These are phyloP conservation scores for Cheilosia impressa DNA, from an alignment of 2,888 invertebrate genomes.

Conservation along the genomic window DNA sequence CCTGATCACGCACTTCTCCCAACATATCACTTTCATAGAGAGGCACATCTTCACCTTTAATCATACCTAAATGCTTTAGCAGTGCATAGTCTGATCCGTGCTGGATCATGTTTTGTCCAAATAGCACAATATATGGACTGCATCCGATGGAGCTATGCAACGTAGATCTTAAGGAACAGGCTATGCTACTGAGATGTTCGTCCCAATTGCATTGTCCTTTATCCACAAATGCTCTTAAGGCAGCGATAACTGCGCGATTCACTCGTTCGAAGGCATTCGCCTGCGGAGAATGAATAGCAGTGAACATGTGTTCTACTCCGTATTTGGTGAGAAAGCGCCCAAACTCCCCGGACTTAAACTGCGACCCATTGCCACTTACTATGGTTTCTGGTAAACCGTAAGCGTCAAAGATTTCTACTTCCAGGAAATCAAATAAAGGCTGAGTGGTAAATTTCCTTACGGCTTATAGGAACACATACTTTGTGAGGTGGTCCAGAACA, in stretches of 20 bases:
- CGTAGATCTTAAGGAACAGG: not conserved
- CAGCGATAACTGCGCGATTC: not conserved
- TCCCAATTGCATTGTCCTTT: not conserved
- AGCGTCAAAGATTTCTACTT: not conserved
- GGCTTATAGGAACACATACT: too few species aligned
- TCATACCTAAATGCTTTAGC: not conserved
- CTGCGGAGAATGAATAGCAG: constrained; percentile 3
- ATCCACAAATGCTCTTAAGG: not conserved
- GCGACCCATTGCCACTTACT: constrained; percentile 4
- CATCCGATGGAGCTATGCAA: not conserved
- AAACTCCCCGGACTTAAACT: constrained; percentile 3
- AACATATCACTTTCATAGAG: not conserved
- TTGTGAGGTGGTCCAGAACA: too few species aligned
- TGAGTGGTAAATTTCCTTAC: too few species aligned
- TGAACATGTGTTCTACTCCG: not conserved
- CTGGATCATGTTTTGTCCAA: constrained; percentile 2
- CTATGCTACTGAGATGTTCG: not conserved
- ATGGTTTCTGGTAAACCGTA: constrained; percentile 9
- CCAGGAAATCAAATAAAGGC: not conserved
- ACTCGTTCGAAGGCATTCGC: not conserved
- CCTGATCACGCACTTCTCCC: too few species aligned
- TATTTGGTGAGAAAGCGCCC: not conserved
- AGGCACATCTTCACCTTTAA: not conserved
- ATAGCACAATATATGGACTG: not conserved
- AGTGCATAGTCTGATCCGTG: constrained; percentile 1